These are phyloP conservation scores for Trachymyrmex septentrionalis DNA, from an alignment of 1,140 invertebrate genomes.

Conservation along the genomic window DNA sequence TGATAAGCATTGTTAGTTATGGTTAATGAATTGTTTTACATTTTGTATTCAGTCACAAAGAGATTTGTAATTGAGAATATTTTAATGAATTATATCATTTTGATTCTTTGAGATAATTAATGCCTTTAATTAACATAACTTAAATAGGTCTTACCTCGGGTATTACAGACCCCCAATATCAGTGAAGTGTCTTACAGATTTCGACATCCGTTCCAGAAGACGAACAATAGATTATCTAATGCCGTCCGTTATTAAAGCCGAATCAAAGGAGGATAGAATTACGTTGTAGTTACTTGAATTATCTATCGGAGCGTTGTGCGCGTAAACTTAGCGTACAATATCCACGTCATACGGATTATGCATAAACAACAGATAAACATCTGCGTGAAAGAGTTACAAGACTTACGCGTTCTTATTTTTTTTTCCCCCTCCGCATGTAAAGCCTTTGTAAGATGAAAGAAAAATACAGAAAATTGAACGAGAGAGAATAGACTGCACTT, in stretches of 20 bases:
- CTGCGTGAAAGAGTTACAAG: neutral
- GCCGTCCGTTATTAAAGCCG: neutral
- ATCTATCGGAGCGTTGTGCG: neutral
- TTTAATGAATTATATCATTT: too few species aligned
- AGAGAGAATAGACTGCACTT: neutral
- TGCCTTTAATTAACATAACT: too few species aligned
- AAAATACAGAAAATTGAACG: neutral
- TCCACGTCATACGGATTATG: neutral
- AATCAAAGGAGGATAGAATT: slow-evolving; percentile 17
- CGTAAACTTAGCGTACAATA: neutral
- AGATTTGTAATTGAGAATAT: too few species aligned
- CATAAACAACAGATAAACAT: slow-evolving; percentile 29
- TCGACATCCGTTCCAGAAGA: too few species aligned
- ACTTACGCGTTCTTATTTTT: neutral
- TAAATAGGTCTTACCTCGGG: too few species aligned
- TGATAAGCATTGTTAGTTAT: too few species aligned
- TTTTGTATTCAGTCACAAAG: too few species aligned
- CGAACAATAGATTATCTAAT: neutral
- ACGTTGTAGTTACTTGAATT: neutral
- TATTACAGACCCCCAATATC: too few species aligned
- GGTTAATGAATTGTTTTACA: too few species aligned
- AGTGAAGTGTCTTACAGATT: too few species aligned
- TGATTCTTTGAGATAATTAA: too few species aligned
- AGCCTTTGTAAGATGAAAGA: neutral
- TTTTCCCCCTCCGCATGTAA: too few species aligned